Evolutionary conservation across 2,113 vertebrate species (phyloP).

Genomic region (Vireo altiloquus): DNA sequence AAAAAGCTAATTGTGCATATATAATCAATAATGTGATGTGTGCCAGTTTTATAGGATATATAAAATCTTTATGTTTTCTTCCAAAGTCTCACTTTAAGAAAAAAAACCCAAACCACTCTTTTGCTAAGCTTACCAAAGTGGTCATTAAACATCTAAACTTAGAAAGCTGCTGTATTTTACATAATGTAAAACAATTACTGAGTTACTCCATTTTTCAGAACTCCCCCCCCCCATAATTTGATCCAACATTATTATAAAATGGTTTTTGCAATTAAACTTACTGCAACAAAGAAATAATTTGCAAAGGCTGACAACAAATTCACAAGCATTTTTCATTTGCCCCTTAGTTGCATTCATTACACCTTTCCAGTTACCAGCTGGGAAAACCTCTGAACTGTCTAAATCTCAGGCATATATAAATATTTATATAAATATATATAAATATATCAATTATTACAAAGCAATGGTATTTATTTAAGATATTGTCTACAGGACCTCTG

Average conservation of each 20-base stretch:
- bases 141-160: neutral
- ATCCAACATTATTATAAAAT: neutral
- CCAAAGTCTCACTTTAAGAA: neutral
- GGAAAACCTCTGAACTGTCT: neutral
- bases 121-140: neutral
- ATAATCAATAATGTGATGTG: slow-evolving; percentile 33
- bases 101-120: neutral
- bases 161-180: neutral
- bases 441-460: neutral
- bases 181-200: neutral
- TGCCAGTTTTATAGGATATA: slow-evolving; percentile 17
- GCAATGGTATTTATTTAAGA: neutral
- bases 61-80: slow-evolving; percentile 42
- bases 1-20: slow-evolving; percentile 35
- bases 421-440: neutral
- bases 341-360: neutral
- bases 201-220: neutral
- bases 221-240: neutral
- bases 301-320: neutral
- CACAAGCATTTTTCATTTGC: neutral
- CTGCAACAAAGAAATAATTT: neutral
- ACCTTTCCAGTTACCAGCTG: neutral
- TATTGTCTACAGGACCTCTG: neutral
- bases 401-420: neutral
- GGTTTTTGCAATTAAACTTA: neutral